Percentiles rank a stretch among this genome's conserved stretches.
Evolutionary conservation across 2,888 invertebrate species (phyloP).

Genomic region (Steinernema scapterisci): DNA sequence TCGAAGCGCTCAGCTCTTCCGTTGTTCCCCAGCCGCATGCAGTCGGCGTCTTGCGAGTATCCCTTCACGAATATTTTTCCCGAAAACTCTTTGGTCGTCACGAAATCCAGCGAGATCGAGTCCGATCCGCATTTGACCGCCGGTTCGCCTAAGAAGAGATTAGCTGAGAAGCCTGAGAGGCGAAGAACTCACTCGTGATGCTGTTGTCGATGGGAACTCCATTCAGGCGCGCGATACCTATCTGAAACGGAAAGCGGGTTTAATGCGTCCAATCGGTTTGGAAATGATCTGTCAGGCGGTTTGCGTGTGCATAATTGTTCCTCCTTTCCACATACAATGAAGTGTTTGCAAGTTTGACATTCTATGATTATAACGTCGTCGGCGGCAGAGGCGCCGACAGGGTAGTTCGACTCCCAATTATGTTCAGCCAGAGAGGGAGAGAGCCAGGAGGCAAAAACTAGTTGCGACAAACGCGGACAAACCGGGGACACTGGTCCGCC

Average conservation of each 20-base stretch:
- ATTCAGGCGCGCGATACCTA: background rate
- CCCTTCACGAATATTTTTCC: slow-evolving; percentile 67
- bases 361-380: slow-evolving; percentile 29
- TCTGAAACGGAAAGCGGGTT: slow-evolving; percentile 1
- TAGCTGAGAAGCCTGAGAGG: background rate
- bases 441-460: slow-evolving; percentile 12
- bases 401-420: slow-evolving; percentile 30
- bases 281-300: background rate
- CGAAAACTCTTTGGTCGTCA: slow-evolving; percentile 58
- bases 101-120: slow-evolving; percentile 57
- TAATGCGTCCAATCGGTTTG: background rate
- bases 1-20: slow-evolving; percentile 51
- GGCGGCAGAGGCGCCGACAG: slow-evolving; percentile 25
- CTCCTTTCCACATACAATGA: background rate
- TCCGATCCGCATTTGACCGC: slow-evolving; percentile 61
- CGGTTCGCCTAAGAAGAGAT: slow-evolving; percentile 42
- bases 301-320: slow-evolving; percentile 11
- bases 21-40: slow-evolving; percentile 47
- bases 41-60: slow-evolving; percentile 46
- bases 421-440: slow-evolving; percentile 23
- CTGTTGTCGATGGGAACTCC: slow-evolving; percentile 24
- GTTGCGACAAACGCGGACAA: slow-evolving; percentile 25
- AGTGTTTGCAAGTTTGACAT: slow-evolving; percentile 30
- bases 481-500: slow-evolving; percentile 5
- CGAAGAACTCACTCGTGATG: background rate